These are phyloP conservation scores for Lamproptera curius DNA, from an alignment of 2,888 invertebrate genomes.

Conservation along the genomic window DNA sequence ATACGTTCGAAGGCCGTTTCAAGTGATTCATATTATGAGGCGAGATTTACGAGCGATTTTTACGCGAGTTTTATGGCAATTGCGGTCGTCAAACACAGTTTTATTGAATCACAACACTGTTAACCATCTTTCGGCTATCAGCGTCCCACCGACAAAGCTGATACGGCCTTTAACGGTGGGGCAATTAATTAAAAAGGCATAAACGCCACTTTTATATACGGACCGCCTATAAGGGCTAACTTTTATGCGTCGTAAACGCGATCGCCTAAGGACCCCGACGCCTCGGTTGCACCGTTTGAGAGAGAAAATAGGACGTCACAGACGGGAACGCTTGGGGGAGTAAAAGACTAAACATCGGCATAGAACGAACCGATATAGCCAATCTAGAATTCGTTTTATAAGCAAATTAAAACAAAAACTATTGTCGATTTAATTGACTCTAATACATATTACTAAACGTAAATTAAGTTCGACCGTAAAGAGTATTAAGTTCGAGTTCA, in stretches of 20 bases:
- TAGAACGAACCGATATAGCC: too few species aligned
- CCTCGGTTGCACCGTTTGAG: constrained; percentile 44
- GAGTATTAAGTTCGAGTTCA: too few species aligned
- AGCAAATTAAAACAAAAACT: too few species aligned
- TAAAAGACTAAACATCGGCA: constrained; percentile 39
- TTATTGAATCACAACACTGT: constrained; percentile 70
- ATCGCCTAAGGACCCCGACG: constrained; percentile 70
- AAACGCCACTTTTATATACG: constrained; percentile 76
- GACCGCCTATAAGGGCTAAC: constrained; percentile 76
- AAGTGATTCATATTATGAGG: constrained; percentile 14
- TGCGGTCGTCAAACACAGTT: constrained; percentile 58
- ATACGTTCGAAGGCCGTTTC: constrained; percentile 1
- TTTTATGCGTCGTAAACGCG: constrained; percentile 78
- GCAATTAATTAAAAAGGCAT: constrained; percentile 77
- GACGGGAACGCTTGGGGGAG: constrained; percentile 39
- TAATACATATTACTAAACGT: too few species aligned
- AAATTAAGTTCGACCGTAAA: too few species aligned
- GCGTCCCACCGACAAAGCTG: constrained; percentile 63
- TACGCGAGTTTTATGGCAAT: constrained; percentile 66
- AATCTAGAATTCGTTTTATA: too few species aligned
- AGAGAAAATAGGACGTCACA: constrained; percentile 38
- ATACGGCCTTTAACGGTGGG: constrained; percentile 70
- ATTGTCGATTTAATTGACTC: too few species aligned
- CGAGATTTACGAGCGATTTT: constrained; percentile 34
- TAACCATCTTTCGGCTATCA: constrained; percentile 68